These are phyloP conservation scores for Drosophila aff. DNA, from an alignment of 1,140 invertebrate species.

Conservation along the genomic window DNA sequence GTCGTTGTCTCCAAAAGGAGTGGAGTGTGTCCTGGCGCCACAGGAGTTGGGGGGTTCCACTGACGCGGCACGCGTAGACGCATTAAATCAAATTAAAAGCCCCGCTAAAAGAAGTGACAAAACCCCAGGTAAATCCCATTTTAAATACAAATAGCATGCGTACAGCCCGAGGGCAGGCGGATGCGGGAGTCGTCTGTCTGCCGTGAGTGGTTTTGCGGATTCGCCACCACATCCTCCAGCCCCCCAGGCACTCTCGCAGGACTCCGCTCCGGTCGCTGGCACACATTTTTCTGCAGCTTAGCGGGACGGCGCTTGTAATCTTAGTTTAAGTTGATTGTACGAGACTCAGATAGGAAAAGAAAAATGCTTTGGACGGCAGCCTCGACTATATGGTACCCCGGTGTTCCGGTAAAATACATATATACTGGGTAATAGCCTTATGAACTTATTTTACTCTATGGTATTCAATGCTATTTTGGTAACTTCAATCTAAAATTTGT, in stretches of 20 bases:
- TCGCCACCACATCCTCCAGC: not conserved
- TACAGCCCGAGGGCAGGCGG: constrained; percentile 25
- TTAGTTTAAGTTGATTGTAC: constrained; percentile 82
- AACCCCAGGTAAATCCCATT: constrained; percentile 81
- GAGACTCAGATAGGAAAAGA: constrained; percentile 42
- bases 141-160: constrained; percentile 81
- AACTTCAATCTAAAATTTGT: too few species aligned
- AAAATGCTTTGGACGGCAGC: not conserved
- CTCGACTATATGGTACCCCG: not conserved
- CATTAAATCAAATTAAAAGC: constrained; percentile 84
- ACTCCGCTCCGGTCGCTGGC: constrained; percentile 49
- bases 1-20: constrained; percentile 14
- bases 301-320: constrained; percentile 73
- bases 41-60: constrained; percentile 12
- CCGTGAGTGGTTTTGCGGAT: constrained; percentile 50
- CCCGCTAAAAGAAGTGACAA: constrained; percentile 77
- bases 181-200: constrained; percentile 34
- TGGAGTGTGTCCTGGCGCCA: constrained; percentile 1
- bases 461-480: too few species aligned
- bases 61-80: constrained; percentile 71
- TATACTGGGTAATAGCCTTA: too few species aligned
- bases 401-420: not conserved
- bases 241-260: constrained; percentile 2
- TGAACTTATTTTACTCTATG: too few species aligned
- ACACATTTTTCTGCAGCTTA: constrained; percentile 76